Evolutionary conservation across 2,888 invertebrate genomes (phyloP).

Genomic region (Mythimna vitellina): DNA sequence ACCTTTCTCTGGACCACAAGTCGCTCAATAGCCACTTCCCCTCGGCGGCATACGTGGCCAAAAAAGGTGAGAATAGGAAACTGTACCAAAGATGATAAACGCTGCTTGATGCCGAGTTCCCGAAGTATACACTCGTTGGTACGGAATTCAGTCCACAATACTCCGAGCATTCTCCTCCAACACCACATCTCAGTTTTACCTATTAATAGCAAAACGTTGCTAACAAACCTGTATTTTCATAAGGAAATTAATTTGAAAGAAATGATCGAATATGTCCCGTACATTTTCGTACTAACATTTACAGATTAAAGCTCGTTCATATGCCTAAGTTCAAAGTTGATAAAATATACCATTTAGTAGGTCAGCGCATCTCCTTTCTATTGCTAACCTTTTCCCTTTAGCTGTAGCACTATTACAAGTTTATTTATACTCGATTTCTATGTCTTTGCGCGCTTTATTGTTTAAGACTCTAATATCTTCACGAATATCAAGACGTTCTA

Average conservation of each 20-base stretch:
- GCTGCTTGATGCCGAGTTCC: no score
- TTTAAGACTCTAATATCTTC: conserved; percentile 28
- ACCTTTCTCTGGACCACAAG: no score
- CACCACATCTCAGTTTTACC: no score
- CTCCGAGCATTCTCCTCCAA: no score
- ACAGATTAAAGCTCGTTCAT: neutral
- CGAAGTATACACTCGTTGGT: no score
- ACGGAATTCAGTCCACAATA: no score
- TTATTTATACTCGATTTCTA: conserved; percentile 44
- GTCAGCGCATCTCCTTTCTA: conserved; percentile 55
- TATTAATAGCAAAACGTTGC: no score
- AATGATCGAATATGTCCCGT: neutral
- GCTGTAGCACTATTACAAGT: conserved; percentile 17
- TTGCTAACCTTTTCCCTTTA: conserved; percentile 47
- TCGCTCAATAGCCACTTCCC: no score
- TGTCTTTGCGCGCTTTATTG: conserved; percentile 29
- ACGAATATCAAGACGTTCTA: conserved; percentile 19
- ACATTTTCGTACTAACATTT: neutral
- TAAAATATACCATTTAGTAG: conserved; percentile 33
- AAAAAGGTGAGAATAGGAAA: no score
- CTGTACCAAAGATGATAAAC: no score
- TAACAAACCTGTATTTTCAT: no score
- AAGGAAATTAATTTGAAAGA: neutral
- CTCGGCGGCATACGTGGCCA: no score
- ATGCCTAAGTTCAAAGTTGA: conserved; percentile 35